Percentiles rank a stretch among this genome's conserved stretches.
Evolutionary conservation across 2,888 invertebrate species (phyloP).

Genomic region (Gisinianus flammeolus): DNA sequence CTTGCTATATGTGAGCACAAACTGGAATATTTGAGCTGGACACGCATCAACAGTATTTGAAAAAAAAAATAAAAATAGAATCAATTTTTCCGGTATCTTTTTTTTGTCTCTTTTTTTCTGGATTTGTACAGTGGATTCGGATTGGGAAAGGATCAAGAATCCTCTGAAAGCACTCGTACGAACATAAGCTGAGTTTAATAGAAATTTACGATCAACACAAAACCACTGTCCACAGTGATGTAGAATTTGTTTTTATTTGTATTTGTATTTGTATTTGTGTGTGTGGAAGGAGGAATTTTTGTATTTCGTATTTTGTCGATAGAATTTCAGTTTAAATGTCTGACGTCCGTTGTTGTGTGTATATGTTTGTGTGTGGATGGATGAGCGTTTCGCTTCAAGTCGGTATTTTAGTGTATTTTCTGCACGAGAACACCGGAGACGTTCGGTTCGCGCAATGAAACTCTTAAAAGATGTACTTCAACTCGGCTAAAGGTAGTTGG

Average conservation of each 20-base stretch:
- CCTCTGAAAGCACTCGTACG: background rate
- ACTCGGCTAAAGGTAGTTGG: background rate
- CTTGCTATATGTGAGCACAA: background rate
- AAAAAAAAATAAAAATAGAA: background rate
- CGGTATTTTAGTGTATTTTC: too few species aligned
- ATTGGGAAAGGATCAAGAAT: too few species aligned
- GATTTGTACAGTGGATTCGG: background rate
- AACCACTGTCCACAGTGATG: too few species aligned
- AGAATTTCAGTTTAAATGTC: background rate
- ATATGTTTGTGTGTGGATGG: background rate
- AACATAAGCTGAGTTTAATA: background rate
- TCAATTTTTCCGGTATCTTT: background rate
- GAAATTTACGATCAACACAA: too few species aligned
- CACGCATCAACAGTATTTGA: background rate
- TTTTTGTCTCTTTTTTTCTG: background rate
- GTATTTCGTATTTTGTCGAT: background rate
- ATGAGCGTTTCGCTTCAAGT: too few species aligned
- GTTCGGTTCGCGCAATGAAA: background rate
- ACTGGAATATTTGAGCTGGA: background rate
- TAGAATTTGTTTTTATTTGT: background rate
- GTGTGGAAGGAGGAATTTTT: background rate
- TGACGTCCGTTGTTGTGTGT: background rate
- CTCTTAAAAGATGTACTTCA: background rate
- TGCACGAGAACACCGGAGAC: constrained; percentile 20
- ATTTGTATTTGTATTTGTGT: background rate